A percentile compares a stretch with the other conserved stretches of the same genome.
Evolutionary conservation across 2,797 vertebrate genomes (phyloP).

Genomic region (Yasuhikotakia modesta): DNA sequence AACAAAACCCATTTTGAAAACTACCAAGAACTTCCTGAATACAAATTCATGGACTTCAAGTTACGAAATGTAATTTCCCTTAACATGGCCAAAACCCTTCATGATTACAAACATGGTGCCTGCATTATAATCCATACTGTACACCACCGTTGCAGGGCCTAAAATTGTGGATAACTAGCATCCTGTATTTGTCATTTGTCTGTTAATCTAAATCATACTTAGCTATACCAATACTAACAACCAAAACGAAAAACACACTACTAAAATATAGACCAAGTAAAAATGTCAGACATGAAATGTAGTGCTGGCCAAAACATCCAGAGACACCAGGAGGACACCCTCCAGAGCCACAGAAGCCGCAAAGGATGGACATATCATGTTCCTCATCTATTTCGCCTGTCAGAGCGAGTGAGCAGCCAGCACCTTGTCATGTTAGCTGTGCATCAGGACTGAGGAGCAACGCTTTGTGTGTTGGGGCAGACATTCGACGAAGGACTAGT

Average conservation of each 20-base stretch:
- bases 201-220: not conserved
- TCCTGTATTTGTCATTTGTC: not conserved
- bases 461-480: conserved; percentile 39
- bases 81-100: not conserved
- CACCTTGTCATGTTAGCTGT: conserved; percentile 59
- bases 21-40: too few relatives aligned
- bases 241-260: not conserved
- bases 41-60: not conserved
- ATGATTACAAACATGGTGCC: not conserved
- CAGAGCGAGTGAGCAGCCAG: conserved; percentile 55
- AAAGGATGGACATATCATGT: conserved; percentile 54
- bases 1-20: not conserved
- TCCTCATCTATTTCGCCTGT: conserved; percentile 52
- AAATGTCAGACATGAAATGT: not conserved
- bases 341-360: conserved; percentile 32
- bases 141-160: not conserved
- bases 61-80: not conserved
- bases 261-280: not conserved
- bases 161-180: not conserved
- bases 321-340: conserved; percentile 19
- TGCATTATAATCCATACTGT: not conserved
- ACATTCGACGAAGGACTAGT: conserved; percentile 49
- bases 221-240: not conserved
- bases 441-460: conserved; percentile 46
- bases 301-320: not conserved